Evolutionary conservation across 2,797 vertebrate genomes (phyloP).

Genomic region (Limosa lapponica): DNA sequence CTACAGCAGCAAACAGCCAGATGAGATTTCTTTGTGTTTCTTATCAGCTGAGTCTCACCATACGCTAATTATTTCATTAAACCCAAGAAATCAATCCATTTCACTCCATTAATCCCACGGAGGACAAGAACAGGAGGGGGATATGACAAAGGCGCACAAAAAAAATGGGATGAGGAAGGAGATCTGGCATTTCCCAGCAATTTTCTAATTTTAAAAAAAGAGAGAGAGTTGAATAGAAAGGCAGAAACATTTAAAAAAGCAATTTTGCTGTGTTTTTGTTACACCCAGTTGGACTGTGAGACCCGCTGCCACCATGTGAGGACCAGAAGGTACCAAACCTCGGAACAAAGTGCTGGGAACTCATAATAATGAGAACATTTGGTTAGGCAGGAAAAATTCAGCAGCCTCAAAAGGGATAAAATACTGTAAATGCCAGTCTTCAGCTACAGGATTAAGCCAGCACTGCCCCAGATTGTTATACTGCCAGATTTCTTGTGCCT

Average conservation of each 20-base stretch:
- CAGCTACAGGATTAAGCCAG: background rate
- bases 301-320: background rate
- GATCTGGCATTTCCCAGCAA: background rate
- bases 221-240: background rate
- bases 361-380: accelerated
- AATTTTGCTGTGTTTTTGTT: background rate
- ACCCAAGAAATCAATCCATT: background rate
- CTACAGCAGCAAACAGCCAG: background rate
- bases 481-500: background rate
- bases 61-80: background rate
- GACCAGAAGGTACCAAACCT: background rate
- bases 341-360: background rate
- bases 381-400: background rate
- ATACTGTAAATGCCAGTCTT: background rate
- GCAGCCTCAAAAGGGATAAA: background rate
- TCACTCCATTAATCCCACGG: too few relatives aligned
- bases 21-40: background rate
- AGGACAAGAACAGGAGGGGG: background rate
- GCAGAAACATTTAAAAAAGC: background rate
- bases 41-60: background rate
- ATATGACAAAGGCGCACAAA: background rate
- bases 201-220: background rate
- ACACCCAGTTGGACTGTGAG: background rate
- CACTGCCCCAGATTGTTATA: background rate
- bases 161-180: background rate